Conservation (phyloP, 2,888 invertebrate species). For the Diplazon laetatorius region DNA sequence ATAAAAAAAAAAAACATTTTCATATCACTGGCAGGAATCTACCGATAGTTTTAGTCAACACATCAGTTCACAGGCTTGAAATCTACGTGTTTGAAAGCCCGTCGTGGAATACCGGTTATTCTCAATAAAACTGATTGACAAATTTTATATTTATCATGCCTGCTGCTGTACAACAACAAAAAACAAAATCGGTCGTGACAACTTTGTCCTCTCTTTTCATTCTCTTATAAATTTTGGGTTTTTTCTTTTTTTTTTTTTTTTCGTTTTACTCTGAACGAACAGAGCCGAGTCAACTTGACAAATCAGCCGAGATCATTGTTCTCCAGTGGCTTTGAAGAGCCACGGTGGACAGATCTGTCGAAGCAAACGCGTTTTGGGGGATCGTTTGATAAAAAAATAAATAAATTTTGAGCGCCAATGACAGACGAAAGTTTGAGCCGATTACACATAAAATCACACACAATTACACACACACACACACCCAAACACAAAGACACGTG, state of each 20-base stretch:
- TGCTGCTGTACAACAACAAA: too few species aligned
- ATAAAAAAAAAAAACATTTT: too few species aligned
- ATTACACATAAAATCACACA: too few species aligned
- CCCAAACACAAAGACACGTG: too few species aligned
- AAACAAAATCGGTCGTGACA: slow-evolving; percentile 53
- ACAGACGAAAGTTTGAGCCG: slow-evolving; percentile 47
- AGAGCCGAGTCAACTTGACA: slow-evolving; percentile 40
- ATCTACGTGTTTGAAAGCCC: slow-evolving; percentile 41
- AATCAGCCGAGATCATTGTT: slow-evolving; percentile 41
- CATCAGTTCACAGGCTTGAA: slow-evolving; percentile 63
- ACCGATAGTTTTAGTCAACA: slow-evolving; percentile 65
- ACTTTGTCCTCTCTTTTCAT: slow-evolving; percentile 37
- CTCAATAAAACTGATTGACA: slow-evolving; percentile 47
- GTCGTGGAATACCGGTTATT: slow-evolving; percentile 51
- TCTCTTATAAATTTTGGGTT: slow-evolving; percentile 42
- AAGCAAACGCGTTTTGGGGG: slow-evolving; percentile 36
- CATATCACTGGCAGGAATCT: slow-evolving; percentile 71
- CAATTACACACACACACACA: too few species aligned
- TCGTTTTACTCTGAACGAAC: slow-evolving; percentile 41
- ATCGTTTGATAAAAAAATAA: slow-evolving; percentile 51
- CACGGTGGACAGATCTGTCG: slow-evolving; percentile 5
- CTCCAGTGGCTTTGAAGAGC: slow-evolving; percentile 35
- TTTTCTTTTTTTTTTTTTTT: slow-evolving; percentile 35
- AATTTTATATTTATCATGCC: slow-evolving; percentile 54
- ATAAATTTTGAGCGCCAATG: slow-evolving; percentile 59